Conservation (phyloP, 2,888 invertebrate genomes). For the Tubulanus polymorphus region DNA sequence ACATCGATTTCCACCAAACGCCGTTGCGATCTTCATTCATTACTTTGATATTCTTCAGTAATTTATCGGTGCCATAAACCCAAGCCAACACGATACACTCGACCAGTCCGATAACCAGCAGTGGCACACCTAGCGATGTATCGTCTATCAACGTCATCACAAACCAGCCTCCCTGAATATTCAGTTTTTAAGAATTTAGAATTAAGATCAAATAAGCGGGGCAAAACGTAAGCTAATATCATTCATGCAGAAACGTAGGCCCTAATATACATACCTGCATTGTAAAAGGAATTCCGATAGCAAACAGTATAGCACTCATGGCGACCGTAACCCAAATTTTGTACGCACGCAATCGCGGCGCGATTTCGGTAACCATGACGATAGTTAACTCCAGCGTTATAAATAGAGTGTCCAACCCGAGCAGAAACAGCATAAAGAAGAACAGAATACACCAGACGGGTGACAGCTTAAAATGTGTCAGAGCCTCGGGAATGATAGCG, state of each 20-base stretch:
- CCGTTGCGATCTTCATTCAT: constrained; percentile 37
- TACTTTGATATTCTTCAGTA: constrained; percentile 34
- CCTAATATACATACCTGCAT: too few relatives aligned
- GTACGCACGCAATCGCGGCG: not conserved
- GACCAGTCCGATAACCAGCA: constrained; percentile 35
- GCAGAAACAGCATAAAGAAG: constrained; percentile 38
- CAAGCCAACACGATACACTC: constrained; percentile 37
- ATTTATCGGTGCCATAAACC: constrained; percentile 37
- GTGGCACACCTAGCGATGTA: constrained; percentile 38
- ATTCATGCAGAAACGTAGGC: too few relatives aligned
- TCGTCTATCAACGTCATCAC: constrained; percentile 41
- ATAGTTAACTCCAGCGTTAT: constrained; percentile 33
- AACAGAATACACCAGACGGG: constrained; percentile 40
- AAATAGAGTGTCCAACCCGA: constrained; percentile 37
- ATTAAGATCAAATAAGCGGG: too few relatives aligned
- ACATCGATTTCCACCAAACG: constrained; percentile 38
- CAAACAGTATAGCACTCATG: too few relatives aligned
- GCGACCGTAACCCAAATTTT: too few relatives aligned
- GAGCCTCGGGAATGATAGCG: constrained; percentile 29
- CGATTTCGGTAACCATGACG: constrained; percentile 22
- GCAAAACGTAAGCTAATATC: too few relatives aligned
- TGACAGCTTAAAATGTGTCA: constrained; percentile 33
- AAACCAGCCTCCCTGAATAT: constrained; percentile 45
- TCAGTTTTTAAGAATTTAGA: too few relatives aligned
- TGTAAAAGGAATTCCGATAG: too few relatives aligned